These are phyloP conservation scores for Amphimallon solstitiale DNA, from an alignment of 2,888 invertebrate species.

Conservation along the genomic window DNA sequence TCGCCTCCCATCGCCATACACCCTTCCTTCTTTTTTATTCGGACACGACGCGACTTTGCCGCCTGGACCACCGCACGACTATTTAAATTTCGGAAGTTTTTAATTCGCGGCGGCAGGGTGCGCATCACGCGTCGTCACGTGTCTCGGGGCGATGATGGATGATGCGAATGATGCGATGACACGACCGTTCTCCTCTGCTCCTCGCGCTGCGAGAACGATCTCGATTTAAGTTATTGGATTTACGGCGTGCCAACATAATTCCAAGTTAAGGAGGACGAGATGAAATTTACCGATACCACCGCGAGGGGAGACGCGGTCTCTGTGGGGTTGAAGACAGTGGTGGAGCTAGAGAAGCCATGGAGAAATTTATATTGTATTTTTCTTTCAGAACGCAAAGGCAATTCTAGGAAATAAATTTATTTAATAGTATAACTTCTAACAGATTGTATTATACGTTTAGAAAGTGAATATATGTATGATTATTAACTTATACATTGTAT, in stretches of 20 bases:
- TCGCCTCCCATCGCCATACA: background rate
- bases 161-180: background rate
- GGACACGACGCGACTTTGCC: background rate
- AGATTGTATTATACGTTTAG: too few species aligned
- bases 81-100: slow-evolving; percentile 22
- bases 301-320: too few species aligned
- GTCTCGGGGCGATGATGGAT: slow-evolving; percentile 20
- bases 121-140: background rate
- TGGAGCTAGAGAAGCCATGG: too few species aligned
- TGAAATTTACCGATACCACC: too few species aligned
- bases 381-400: too few species aligned
- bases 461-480: too few species aligned
- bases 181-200: background rate
- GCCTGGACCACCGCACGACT: background rate
- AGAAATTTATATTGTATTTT: too few species aligned
- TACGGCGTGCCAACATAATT: background rate
- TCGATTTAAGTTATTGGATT: slow-evolving; percentile 1
- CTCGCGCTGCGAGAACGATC: background rate
- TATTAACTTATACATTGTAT: too few species aligned
- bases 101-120: slow-evolving; percentile 4
- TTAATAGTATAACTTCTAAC: too few species aligned
- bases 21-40: background rate
- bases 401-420: too few species aligned
- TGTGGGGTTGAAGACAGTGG: too few species aligned
- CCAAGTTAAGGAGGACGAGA: too few species aligned